Evolutionary conservation across 2,888 invertebrate genomes (phyloP).

Genomic region (Ophonus ardosiacus): DNA sequence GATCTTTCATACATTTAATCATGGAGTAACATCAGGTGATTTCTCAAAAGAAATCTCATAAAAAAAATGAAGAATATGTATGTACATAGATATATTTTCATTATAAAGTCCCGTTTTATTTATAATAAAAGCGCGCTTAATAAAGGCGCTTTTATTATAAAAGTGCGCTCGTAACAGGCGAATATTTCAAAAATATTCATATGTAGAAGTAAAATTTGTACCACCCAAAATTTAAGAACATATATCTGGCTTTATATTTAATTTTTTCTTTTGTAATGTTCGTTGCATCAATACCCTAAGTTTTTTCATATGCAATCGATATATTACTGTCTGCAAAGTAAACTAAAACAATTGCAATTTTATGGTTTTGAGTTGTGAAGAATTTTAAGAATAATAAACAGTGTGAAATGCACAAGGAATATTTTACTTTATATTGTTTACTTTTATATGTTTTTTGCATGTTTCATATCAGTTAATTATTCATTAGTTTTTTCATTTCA

Average conservation of each 20-base stretch:
- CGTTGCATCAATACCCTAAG: not conserved
- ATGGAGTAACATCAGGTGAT: too few relatives aligned
- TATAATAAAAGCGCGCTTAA: too few relatives aligned
- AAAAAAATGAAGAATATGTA: too few relatives aligned
- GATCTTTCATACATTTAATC: too few relatives aligned
- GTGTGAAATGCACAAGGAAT: not conserved
- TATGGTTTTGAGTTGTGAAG: not conserved
- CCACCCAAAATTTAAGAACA: too few relatives aligned
- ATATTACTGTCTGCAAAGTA: not conserved
- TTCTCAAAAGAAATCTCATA: too few relatives aligned
- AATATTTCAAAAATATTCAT: not conserved
- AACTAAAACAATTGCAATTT: not conserved
- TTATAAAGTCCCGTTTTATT: too few relatives aligned
- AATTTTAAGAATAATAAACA: not conserved
- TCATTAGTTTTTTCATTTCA: not conserved
- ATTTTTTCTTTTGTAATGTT: not conserved
- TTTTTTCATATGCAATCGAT: constrained; percentile 3
- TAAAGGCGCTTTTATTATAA: too few relatives aligned
- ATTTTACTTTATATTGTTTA: constrained; percentile 16
- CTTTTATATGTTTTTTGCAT: not conserved
- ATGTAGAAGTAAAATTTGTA: not conserved
- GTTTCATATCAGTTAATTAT: not conserved
- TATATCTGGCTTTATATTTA: not conserved
- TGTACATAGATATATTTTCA: too few relatives aligned
- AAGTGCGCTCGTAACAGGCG: too few relatives aligned